Evolutionary conservation across 2,888 invertebrate genomes (phyloP), one percentile per base, ranked within the genome.

Genomic region (Zygaena filipendulae): DNA sequence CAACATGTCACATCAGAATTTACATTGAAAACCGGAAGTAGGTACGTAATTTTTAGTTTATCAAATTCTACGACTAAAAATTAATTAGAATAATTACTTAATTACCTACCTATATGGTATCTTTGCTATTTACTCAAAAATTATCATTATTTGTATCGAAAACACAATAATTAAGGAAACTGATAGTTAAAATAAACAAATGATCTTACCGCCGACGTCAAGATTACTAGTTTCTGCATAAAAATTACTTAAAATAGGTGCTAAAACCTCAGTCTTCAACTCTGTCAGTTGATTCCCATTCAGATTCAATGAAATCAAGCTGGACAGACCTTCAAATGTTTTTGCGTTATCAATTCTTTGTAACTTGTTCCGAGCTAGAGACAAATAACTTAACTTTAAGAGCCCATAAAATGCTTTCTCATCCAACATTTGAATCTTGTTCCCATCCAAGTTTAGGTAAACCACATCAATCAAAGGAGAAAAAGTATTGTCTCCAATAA

Each of bases 401-500:
- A 75, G 50, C 2, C 79, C 79, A 24, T 55, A 53, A 25, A 79
- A 77, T 2, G 75, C 75, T 47, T 60, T 69, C 2, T 69, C 61
- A 38, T 79, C 79, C 1, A 79, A 43, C 71, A 79, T 70, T 47
- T 75, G 66, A 29, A 79, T 72, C 41, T 69, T 72, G 40, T 79
- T 79, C 1, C 60, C 61, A 21, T 62, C 67, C 34, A 77, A 57
- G 49, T 67, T 69, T 14, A 79, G 38, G 2, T 53, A 49, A 27
- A 51, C 45, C 11, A 79, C 49, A 38, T 58, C 59, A 11, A 33
- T 41, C 4, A 77, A 47, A 2, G 72, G 68, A 28, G 61, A 32
- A 66, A 92, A 92, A 5, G 87, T 89, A 26, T 87, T 84, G 35
- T 91, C 90, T 3, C 90, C 90, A 38, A 93, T 84, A 50, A 88